Percentiles rank a stretch among this genome's conserved stretches.
Evolutionary conservation across 1,140 invertebrate genomes (phyloP).

Genomic region (Gryllus bimaculatus): DNA sequence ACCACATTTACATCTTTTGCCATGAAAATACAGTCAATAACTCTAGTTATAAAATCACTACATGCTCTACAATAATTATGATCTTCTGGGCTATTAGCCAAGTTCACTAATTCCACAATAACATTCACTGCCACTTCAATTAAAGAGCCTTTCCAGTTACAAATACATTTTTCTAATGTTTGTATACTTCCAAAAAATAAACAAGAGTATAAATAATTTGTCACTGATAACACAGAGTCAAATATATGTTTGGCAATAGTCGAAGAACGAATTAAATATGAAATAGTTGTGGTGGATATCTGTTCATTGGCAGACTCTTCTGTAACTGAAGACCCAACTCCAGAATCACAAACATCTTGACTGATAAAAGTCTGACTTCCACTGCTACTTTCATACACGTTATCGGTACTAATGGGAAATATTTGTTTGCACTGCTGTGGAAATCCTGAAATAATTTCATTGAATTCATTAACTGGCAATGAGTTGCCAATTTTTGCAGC

Average conservation of each 20-base stretch:
- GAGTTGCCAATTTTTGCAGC: not conserved
- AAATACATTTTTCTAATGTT: not conserved
- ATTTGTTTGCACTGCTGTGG: not conserved
- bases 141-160: not conserved
- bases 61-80: not conserved
- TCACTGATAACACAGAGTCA: not conserved
- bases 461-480: not conserved
- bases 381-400: not conserved
- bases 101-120: not conserved
- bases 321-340: not conserved
- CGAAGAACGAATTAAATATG: not conserved
- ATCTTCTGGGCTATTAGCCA: not conserved
- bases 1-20: too few relatives aligned
- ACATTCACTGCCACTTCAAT: not conserved
- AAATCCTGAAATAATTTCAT: not conserved
- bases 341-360: not conserved
- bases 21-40: not conserved
- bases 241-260: not conserved
- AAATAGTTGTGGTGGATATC: not conserved
- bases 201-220: not conserved
- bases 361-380: not conserved
- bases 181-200: not conserved
- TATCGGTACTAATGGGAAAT: not conserved
- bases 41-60: not conserved
- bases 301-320: not conserved